A percentile compares a stretch with the other conserved stretches of the same genome.
phyloP scores from a whole-genome alignment of 1,140 invertebrate genomes.

The Orchesella cincta region DNA sequence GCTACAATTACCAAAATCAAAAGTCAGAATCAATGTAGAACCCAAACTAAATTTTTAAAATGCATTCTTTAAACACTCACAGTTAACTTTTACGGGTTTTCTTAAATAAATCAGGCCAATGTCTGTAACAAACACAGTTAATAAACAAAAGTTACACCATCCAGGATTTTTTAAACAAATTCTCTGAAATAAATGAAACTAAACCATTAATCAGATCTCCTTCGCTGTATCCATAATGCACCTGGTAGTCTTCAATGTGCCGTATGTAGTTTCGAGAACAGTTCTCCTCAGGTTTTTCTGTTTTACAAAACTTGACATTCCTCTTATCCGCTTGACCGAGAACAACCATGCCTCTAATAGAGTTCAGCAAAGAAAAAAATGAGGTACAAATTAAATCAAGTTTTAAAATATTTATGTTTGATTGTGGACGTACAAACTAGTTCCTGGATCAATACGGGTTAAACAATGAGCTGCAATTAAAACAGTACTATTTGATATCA shows the following conservation, averaged over 20 bases:
- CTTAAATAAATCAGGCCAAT: not conserved
- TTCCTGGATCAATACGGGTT: not conserved
- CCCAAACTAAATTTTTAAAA: not conserved
- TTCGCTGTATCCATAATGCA: not conserved
- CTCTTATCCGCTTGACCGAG: not conserved
- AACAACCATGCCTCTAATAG: no score
- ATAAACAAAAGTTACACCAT: not conserved
- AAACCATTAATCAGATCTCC: not conserved
- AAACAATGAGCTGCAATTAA: not conserved
- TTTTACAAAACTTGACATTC: not conserved
- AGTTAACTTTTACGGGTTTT: not conserved
- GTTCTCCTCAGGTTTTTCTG: not conserved
- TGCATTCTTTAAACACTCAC: not conserved
- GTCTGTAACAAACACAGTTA: not conserved
- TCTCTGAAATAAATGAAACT: not conserved
- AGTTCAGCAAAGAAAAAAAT: no score
- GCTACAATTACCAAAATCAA: no score
- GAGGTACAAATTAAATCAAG: no score
- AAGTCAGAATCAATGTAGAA: no score
- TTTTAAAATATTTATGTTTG: no score
- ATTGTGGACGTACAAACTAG: not conserved
- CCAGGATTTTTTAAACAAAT: not conserved
- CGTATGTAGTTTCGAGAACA: not conserved
- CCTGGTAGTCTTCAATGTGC: not conserved
- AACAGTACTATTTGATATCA: not conserved